Base-by-base conservation (phyloP, 2,888 invertebrate genomes). In the Drosophila monieri region DNA sequence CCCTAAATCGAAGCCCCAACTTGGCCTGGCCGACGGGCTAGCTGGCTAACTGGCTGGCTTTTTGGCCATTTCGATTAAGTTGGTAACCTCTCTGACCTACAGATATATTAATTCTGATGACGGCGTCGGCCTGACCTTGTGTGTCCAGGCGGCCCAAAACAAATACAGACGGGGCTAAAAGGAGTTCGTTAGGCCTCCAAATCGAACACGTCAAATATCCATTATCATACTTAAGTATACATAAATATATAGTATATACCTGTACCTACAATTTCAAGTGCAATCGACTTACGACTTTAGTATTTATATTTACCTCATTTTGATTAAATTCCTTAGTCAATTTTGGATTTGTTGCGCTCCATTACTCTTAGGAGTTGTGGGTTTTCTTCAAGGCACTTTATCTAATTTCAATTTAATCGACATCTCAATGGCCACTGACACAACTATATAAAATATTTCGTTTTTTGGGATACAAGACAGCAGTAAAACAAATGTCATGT, bases 71-170 rank as follows among this genome's bases (percentile, higher is more conserved):
- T 65, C 52, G 66, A 51, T 65, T 51, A 39, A 35, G 67, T 27
- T 37, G 30, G 35, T 66, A 64, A 66, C 64, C 64, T 64, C 41
- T 66, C 66, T 66, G 67, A 64, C 64, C 64, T 66, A 64, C 64
- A 52, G 44, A 52, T 52, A 52, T 64, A 52, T 64, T 64, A 64
- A 67, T 66, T 66, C 30, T 12, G 53, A 67, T 52, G 67, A 64
- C 66, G 53, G 53, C 67, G 53, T 30, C 12, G 37, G 52, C 18
- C 67, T 64, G 64, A 64, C 64, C 64, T 64, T 64, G 64, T 18
- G 67, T 14, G 44, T 21, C 67, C 54, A 46, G 53, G 65, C 49
- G 62, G 37, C 52, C 52, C 66, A 66, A 66, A 64, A 37, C 67
- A 66, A 64, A 66, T 39, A 52, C 37, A 52, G 67, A 64, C 64